Conservation (phyloP, 2,113 vertebrate genomes). For the Dermatemys mawii region DNA sequence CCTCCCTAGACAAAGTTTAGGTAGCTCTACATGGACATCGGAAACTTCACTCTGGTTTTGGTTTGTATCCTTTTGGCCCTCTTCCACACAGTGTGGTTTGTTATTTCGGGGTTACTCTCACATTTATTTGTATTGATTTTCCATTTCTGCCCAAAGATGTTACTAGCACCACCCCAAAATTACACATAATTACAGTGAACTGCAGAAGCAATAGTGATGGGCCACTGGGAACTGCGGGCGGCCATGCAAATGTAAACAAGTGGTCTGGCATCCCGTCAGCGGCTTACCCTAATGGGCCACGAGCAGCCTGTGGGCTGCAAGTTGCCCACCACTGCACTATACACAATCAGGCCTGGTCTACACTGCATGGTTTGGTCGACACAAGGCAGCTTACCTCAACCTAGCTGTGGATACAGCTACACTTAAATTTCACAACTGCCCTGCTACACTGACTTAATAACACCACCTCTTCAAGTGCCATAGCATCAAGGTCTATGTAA, state of each 20-base stretch:
- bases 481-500: too few relatives aligned
- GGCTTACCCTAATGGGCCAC: too few relatives aligned
- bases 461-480: not conserved
- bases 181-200: accelerated
- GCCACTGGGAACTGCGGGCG: too few relatives aligned
- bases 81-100: accelerated
- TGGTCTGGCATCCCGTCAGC: too few relatives aligned
- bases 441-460: not conserved
- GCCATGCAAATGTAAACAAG: too few relatives aligned
- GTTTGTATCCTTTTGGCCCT: not conserved
- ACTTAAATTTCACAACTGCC: not conserved
- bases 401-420: not conserved
- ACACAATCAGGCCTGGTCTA: not conserved
- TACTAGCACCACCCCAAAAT: accelerated
- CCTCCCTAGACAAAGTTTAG: not conserved
- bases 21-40: not conserved
- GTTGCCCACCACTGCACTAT: too few relatives aligned
- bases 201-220: not conserved
- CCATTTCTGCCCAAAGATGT: accelerated
- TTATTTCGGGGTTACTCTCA: accelerated
- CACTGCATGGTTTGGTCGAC: not conserved
- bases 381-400: not conserved
- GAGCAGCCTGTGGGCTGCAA: too few relatives aligned
- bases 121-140: accelerated
- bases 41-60: not conserved